Evolutionary conservation across 2,888 invertebrate species (phyloP).

Genomic region (Mechanitis messenoides): DNA sequence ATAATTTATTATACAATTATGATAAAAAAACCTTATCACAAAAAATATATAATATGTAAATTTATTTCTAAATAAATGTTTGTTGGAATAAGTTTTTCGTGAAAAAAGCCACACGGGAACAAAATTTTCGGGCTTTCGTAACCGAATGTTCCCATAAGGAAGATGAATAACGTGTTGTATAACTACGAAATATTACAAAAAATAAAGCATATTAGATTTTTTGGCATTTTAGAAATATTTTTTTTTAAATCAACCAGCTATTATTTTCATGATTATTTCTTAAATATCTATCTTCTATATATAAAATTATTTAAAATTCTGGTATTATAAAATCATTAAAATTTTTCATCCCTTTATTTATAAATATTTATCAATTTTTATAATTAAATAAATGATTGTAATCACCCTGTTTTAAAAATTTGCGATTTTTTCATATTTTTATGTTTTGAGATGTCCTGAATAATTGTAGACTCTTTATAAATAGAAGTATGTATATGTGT

Average conservation of each 20-base stretch:
- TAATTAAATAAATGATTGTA: no score
- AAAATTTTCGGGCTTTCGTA: slow-evolving; percentile 49
- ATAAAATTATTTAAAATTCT: no score
- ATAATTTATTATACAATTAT: background rate
- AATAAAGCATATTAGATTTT: slow-evolving; percentile 36
- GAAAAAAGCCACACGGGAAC: slow-evolving; percentile 54
- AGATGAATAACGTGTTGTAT: slow-evolving; percentile 52
- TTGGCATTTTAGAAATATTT: slow-evolving; percentile 20
- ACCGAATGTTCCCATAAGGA: slow-evolving; percentile 51
- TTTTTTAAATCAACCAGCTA: slow-evolving; percentile 1
- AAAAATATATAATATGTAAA: slow-evolving; percentile 15
- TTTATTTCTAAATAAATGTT: slow-evolving; percentile 39
- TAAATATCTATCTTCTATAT: no score
- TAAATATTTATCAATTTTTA: no score
- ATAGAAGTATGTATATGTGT: no score
- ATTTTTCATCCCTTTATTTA: no score
- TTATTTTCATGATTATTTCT: background rate
- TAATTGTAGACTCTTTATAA: no score
- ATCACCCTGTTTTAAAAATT: no score
- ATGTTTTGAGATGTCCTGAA: no score
- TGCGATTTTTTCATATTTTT: no score
- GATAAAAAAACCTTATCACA: slow-evolving; percentile 6
- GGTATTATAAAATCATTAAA: no score
- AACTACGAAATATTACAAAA: slow-evolving; percentile 46
- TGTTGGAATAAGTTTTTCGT: slow-evolving; percentile 37